A percentile compares a stretch with the other conserved stretches of the same genome.
phyloP scores from a whole-genome alignment of 2,797 vertebrate genomes.

The Gymnocypris eckloni region DNA sequence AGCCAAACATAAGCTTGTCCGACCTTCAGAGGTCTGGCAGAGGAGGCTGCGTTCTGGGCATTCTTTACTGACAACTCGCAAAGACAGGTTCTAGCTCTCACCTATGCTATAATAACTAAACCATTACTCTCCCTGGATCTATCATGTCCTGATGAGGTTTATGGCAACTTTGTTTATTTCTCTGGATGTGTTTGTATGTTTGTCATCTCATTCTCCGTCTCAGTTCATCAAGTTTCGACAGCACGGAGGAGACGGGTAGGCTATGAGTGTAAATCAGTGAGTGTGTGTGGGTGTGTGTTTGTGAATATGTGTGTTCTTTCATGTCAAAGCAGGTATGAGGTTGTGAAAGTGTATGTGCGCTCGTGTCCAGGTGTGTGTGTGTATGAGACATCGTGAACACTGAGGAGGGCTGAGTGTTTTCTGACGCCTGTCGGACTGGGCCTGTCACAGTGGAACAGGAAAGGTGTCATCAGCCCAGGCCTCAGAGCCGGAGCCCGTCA shows the following conservation, averaged over 20 bases:
- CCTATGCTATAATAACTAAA: conserved; percentile 57
- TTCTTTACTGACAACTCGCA: conserved; percentile 62
- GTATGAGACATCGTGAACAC: conserved; percentile 62
- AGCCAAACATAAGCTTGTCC: conserved; percentile 62
- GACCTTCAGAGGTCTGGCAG: conserved; percentile 63
- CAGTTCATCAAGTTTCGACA: conserved; percentile 52
- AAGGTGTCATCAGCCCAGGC: conserved; percentile 76
- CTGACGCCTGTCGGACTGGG: conserved; percentile 74
- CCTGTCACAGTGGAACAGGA: conserved; percentile 75
- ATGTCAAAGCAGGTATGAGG: conserved; percentile 48
- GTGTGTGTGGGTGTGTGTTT: conserved; percentile 41
- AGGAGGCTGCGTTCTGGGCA: conserved; percentile 58
- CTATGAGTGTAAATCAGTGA: conserved; percentile 31
- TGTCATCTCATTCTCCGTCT: conserved; percentile 39
- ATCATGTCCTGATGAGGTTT: conserved; percentile 49
- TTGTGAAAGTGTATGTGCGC: conserved; percentile 53
- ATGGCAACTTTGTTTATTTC: conserved; percentile 47
- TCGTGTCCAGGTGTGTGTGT: conserved; percentile 55
- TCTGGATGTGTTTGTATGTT: conserved; percentile 50
- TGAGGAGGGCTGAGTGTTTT: conserved; percentile 75
- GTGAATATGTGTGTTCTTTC: conserved; percentile 50
- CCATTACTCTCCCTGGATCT: conserved; percentile 55
- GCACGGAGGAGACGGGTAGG: conserved; percentile 21
- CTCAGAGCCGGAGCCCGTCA: conserved; percentile 66
- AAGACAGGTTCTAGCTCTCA: conserved; percentile 54